Evolutionary conservation across 1,140 invertebrate genomes (phyloP).

Genomic region (Helicoverpa armigera): DNA sequence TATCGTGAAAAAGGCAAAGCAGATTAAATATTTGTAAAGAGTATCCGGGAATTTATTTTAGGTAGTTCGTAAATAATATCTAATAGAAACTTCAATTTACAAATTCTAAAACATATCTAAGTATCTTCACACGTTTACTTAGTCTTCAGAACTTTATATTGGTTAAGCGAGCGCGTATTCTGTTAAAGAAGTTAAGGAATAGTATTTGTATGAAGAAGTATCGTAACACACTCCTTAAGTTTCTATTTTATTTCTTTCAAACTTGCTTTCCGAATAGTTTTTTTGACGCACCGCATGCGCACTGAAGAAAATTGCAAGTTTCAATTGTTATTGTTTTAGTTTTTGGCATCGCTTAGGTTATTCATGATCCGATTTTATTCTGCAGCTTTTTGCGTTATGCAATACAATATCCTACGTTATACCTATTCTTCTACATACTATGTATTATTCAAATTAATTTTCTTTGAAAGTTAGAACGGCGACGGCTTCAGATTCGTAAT

Average conservation of each 20-base stretch:
- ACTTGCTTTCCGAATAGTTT: conserved; percentile 31
- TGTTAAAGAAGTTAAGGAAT: background rate
- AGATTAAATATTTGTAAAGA: too few species aligned
- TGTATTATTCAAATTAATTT: conserved; percentile 45
- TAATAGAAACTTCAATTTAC: too few species aligned
- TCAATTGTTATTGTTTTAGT: conserved; percentile 55
- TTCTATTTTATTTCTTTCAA: conserved; percentile 7
- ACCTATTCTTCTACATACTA: background rate
- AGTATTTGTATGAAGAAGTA: background rate
- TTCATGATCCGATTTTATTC: conserved; percentile 49
- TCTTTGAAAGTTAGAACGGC: conserved; percentile 34
- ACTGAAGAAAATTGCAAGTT: conserved; percentile 43
- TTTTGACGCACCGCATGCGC: conserved; percentile 34
- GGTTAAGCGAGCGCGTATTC: too few species aligned
- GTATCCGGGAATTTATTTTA: too few species aligned
- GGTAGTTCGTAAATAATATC: too few species aligned
- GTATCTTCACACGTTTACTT: too few species aligned
- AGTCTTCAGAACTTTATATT: too few species aligned
- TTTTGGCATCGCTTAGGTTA: conserved; percentile 50
- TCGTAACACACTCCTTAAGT: conserved; percentile 6
- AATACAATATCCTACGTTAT: conserved; percentile 12
- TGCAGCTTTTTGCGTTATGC: conserved; percentile 34
- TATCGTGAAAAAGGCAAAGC: too few species aligned
- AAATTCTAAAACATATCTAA: too few species aligned
- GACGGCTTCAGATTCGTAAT: conserved; percentile 24